Evolutionary conservation across 2,888 invertebrate species (phyloP).

Genomic region (Melanostoma mellinum): DNA sequence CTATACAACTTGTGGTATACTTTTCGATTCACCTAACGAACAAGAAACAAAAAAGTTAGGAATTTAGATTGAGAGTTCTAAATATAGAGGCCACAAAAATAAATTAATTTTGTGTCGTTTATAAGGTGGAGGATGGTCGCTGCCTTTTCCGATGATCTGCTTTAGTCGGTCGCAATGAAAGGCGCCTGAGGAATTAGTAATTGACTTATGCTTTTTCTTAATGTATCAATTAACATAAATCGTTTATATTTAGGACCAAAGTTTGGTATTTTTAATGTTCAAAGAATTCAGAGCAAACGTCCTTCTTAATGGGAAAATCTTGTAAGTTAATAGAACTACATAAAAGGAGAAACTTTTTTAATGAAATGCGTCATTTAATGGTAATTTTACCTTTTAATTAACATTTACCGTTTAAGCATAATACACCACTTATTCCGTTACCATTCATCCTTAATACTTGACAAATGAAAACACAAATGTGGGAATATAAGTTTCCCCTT

Average conservation of each 20-base stretch:
- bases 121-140: slow-evolving; percentile 59
- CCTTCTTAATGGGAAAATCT: slow-evolving; percentile 25
- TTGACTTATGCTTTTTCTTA: slow-evolving; percentile 61
- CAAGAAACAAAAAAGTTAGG: slow-evolving; percentile 43
- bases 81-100: slow-evolving; percentile 68
- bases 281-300: background rate
- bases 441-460: slow-evolving; percentile 30
- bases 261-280: slow-evolving; percentile 3
- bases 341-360: slow-evolving; percentile 1
- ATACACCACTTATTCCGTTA: slow-evolving; percentile 41
- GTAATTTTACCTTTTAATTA: slow-evolving; percentile 59
- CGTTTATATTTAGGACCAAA: slow-evolving; percentile 44
- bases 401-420: slow-evolving; percentile 45
- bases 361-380: slow-evolving; percentile 52
- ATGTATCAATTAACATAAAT: slow-evolving; percentile 68
- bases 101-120: slow-evolving; percentile 61
- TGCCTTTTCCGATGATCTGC: slow-evolving; percentile 35
- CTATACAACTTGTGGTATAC: background rate
- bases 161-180: slow-evolving; percentile 54
- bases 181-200: slow-evolving; percentile 61
- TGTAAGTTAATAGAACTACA: slow-evolving; percentile 26
- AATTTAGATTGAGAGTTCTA: slow-evolving; percentile 60
- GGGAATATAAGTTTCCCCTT: slow-evolving; percentile 32
- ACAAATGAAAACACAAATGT: slow-evolving; percentile 42
- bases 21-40: slow-evolving; percentile 30